Base-by-base conservation (phyloP, 2,797 vertebrate species). In the Enteromius viviparus region DNA sequence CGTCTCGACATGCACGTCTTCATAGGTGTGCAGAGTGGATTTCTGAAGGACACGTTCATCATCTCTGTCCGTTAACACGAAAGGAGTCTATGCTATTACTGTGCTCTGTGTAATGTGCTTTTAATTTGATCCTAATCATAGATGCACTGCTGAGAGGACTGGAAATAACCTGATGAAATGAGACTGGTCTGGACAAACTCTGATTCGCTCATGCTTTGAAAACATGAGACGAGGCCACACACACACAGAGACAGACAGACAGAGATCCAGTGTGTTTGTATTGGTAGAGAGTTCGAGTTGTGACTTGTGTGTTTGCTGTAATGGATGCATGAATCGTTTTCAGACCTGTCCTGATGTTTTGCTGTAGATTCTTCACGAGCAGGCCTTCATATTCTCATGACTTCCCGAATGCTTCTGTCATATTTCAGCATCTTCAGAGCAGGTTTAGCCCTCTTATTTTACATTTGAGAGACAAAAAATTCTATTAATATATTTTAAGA, bases 81-180 rank as follows among this genome's bases (percentile, higher is more conserved):
- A 72, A 37, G 1, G 23, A 49, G 14, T 72, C 60, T 77, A 17
- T 40, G 32, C 21, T 72, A 49, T 81, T 72, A 72, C 45, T 23
- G 21, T 49, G 55, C 70, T 81, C n/a, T 34, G 23, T 64, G 42
- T 49, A 81, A 64, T 15, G 26, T 62, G 68, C 66, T 21, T 55
- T 72, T 72, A 72, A 81, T 64, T 81, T 64, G 55, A 72, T 64
- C 26, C 6, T 64, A 37, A 81, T 37, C 29, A 64, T 60, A 71
- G 19, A 47, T 19, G 42, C 47, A 26, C 14, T 64, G 55, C 7
- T 62, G 58, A 45, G 17, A 80, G 64, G 78, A 42, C 34, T 53
- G 45, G 29, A 72, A 81, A 81, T 23, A 81, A 10, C 12, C 26
- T 17, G 42, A 32, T 71, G 55, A 80, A 70, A 70, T 58, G 32